Percentiles rank a stretch among this genome's conserved stretches.
phyloP scores from a whole-genome alignment of 2,113 vertebrate genomes.

The Anas platyrhynchos region DNA sequence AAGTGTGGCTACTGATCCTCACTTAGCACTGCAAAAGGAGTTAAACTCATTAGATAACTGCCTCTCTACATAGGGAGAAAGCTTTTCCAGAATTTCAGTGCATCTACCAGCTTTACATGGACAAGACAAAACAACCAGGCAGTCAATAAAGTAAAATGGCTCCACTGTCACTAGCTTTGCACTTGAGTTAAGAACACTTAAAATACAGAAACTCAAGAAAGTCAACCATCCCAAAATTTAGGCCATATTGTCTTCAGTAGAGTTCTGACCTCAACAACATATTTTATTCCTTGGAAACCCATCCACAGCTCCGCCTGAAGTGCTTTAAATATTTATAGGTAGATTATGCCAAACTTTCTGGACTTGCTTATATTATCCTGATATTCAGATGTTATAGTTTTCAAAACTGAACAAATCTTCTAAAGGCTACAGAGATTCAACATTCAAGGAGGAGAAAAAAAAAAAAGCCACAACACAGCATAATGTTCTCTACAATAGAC shows the following conservation, averaged over 20 bases:
- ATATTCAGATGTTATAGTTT: neutral
- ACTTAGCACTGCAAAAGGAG: neutral
- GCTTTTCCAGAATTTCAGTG: neutral
- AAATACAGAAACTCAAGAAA: neutral
- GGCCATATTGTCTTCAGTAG: neutral
- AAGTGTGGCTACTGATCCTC: neutral
- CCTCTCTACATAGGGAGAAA: neutral
- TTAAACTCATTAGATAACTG: neutral
- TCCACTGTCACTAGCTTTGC: neutral
- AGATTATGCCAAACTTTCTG: neutral
- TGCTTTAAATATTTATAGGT: neutral
- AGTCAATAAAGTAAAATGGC: neutral
- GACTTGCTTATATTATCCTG: neutral
- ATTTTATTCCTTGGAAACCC: neutral
- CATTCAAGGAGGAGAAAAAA: neutral
- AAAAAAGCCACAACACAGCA: neutral
- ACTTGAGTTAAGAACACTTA: neutral
- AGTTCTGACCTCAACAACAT: neutral
- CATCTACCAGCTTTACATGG: neutral
- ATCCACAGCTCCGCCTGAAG: neutral
- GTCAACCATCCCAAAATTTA: neutral
- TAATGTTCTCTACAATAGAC: neutral
- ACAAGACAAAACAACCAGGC: neutral
- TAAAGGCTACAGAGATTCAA: neutral
- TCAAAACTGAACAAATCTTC: neutral